Conservation (phyloP, 2,888 invertebrate species). For the Conus canariensis region DNA sequence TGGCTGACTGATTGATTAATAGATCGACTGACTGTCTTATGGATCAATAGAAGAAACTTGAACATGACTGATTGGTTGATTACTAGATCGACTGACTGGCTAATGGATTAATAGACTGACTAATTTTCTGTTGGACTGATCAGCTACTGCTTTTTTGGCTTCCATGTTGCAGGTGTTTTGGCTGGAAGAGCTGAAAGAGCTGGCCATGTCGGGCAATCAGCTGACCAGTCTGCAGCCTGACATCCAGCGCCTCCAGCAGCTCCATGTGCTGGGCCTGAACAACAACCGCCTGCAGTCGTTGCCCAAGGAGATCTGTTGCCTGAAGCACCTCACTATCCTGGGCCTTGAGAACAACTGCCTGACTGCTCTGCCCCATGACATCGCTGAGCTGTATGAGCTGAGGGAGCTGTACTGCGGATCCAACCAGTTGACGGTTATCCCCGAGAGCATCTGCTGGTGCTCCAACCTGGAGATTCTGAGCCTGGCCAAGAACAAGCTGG, state of each 20-base stretch:
- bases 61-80: too few species aligned
- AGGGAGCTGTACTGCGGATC: conserved; percentile 71
- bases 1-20: too few species aligned
- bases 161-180: conserved; percentile 58
- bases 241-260: conserved; percentile 61
- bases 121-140: not conserved
- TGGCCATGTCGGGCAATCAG: conserved; percentile 72
- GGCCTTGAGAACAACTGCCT: conserved; percentile 71
- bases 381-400: conserved; percentile 70
- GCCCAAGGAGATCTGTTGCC: conserved; percentile 66
- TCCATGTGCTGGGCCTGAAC: conserved; percentile 71
- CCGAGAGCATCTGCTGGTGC: conserved; percentile 71
- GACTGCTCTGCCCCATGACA: conserved; percentile 62
- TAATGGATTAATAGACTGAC: not conserved
- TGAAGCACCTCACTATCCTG: conserved; percentile 64
- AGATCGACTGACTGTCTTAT: too few species aligned
- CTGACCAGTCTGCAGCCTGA: conserved; percentile 67
- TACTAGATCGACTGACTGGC: too few species aligned
- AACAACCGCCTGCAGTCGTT: conserved; percentile 68
- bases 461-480: conserved; percentile 61
- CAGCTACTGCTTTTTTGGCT: too few species aligned
- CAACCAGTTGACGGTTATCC: conserved; percentile 67
- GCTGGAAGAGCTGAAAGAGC: conserved; percentile 67
- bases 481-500: conserved; percentile 68
- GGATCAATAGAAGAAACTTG: not conserved